These are phyloP conservation scores for Selene dorsalis DNA, from an alignment of 2,797 vertebrate genomes.

Conservation along the genomic window DNA sequence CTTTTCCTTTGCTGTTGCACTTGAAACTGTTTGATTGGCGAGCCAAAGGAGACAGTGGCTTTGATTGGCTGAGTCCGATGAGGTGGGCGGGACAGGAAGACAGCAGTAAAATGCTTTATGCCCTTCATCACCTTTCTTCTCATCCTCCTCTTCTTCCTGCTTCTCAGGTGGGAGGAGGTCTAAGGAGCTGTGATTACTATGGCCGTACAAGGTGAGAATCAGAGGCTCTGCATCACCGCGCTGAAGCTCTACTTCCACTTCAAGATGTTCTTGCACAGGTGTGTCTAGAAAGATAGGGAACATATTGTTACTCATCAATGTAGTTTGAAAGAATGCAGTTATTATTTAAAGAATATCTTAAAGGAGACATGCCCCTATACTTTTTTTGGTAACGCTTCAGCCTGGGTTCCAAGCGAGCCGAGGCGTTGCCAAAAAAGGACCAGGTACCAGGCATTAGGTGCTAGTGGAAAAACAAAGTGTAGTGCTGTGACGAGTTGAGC, in stretches of 20 bases:
- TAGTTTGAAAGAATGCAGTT: too few species aligned
- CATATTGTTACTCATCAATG: too few species aligned
- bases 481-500: too few species aligned
- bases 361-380: too few species aligned
- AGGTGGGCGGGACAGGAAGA: conserved; percentile 23
- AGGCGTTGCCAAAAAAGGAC: too few species aligned
- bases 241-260: conserved; percentile 67
- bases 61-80: conserved; percentile 51
- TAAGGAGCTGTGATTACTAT: conserved; percentile 58
- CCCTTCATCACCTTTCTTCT: conserved; percentile 10
- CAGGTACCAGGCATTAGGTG: too few species aligned
- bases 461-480: too few species aligned
- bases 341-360: too few species aligned
- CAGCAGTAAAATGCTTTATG: conserved; percentile 71
- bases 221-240: conserved; percentile 15
- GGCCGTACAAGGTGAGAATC: conserved; percentile 69
- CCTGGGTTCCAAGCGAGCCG: too few species aligned
- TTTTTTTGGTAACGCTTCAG: too few species aligned
- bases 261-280: conserved; percentile 47
- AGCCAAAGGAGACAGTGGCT: conserved; percentile 77
- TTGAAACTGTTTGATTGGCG: conserved; percentile 67
- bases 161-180: conserved; percentile 53
- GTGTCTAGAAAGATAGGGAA: conserved; percentile 26
- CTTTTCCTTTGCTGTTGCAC: conserved; percentile 45
- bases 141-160: conserved; percentile 16